A percentile compares a stretch with the other conserved stretches of the same genome.
phyloP scores from a whole-genome alignment of 2,888 invertebrate genomes.

The Caenorhabditis sp. region DNA sequence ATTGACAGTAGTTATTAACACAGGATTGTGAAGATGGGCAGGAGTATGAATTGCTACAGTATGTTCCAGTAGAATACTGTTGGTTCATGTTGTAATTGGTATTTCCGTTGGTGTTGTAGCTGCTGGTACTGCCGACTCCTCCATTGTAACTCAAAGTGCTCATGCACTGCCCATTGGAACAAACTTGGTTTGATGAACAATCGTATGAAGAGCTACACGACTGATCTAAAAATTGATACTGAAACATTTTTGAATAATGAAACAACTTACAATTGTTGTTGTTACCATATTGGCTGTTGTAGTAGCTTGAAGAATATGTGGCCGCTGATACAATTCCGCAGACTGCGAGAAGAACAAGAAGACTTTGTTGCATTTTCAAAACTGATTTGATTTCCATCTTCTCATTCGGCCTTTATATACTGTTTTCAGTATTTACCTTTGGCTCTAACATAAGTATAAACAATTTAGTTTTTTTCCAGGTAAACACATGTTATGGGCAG shows the following conservation, averaged over 20 bases:
- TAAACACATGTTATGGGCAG: conserved; percentile 40
- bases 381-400: conserved; percentile 22
- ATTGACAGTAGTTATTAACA: conserved; percentile 34
- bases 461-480: conserved; percentile 13
- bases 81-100: conserved; percentile 34
- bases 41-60: conserved; percentile 33
- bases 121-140: conserved; percentile 23
- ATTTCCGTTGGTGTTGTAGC: conserved; percentile 23
- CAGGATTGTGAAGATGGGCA: conserved; percentile 32
- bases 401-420: conserved; percentile 21
- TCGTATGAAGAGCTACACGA: conserved; percentile 28
- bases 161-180: conserved; percentile 37
- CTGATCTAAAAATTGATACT: conserved; percentile 18
- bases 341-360: neutral
- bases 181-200: conserved; percentile 28
- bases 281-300: conserved; percentile 17
- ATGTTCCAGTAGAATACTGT: conserved; percentile 26
- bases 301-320: conserved; percentile 27
- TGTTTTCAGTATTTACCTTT: neutral
- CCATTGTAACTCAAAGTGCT: conserved; percentile 30
- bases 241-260: neutral
- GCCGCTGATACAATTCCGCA: conserved; percentile 25
- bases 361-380: conserved; percentile 3
- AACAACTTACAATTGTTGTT: neutral
- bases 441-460: conserved; percentile 28